Percentiles rank a stretch among this genome's conserved stretches.
Conservation (phyloP, 2,113 vertebrate species). For the Paraplagusia blochii region DNA sequence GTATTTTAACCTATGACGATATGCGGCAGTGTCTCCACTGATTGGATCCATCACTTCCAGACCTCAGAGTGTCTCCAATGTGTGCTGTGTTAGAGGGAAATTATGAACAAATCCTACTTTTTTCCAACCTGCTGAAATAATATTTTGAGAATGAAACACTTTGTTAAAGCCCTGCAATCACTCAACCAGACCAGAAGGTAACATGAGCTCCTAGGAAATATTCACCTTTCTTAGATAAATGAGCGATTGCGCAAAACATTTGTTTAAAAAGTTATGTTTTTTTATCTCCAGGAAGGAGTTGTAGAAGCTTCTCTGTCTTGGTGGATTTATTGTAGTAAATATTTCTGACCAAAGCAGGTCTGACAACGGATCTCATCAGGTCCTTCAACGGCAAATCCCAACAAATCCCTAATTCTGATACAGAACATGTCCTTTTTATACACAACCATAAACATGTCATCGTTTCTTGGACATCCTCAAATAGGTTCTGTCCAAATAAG, state of each 20-base stretch:
- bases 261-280: too few species aligned
- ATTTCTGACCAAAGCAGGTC: too few species aligned
- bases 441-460: too few species aligned
- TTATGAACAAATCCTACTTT: slow-evolving; percentile 16
- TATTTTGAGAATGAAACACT: not conserved
- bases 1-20: slow-evolving; percentile 16
- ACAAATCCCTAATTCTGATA: too few species aligned
- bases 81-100: slow-evolving; percentile 5
- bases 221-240: not conserved
- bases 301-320: too few species aligned
- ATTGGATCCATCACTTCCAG: slow-evolving; percentile 17
- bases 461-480: too few species aligned
- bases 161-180: not conserved
- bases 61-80: slow-evolving; percentile 4
- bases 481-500: too few species aligned
- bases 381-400: too few species aligned
- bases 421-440: too few species aligned
- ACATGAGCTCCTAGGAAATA: not conserved
- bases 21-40: slow-evolving; percentile 17
- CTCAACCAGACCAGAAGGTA: not conserved
- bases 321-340: too few species aligned
- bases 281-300: too few species aligned
- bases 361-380: too few species aligned
- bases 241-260: not conserved
- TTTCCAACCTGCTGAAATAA: not conserved